phyloP scores from a whole-genome alignment of 2,797 vertebrate genomes.

The Gorsachius magnificus region DNA sequence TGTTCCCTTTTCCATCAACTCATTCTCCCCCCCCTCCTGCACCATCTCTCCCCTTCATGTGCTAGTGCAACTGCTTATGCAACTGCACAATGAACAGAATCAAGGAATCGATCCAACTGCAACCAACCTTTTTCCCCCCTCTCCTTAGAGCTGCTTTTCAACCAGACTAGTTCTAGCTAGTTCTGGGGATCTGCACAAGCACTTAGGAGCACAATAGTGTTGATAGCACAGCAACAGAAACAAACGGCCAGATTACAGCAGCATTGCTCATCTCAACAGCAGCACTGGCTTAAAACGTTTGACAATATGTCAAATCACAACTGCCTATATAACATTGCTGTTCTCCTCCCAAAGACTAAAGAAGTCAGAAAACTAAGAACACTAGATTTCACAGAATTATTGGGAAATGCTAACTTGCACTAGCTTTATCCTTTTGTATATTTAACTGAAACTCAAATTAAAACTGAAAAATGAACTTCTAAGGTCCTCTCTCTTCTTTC shows the following conservation, averaged over 20 bases:
- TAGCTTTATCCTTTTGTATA: background rate
- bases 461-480: background rate
- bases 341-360: background rate
- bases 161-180: background rate
- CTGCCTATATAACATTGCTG: background rate
- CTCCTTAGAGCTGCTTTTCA: background rate
- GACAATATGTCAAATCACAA: background rate
- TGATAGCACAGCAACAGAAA: background rate
- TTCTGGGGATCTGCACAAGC: background rate
- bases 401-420: background rate
- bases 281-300: background rate
- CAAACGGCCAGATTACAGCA: background rate
- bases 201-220: rapidly evolving
- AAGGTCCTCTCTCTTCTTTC: background rate
- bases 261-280: background rate
- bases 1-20: background rate
- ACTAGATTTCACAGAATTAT: background rate
- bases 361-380: background rate
- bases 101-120: background rate
- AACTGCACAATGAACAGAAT: background rate
- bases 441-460: background rate
- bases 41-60: background rate
- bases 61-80: background rate
- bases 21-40: background rate
- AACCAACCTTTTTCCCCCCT: background rate